These are phyloP conservation scores for Eretmodus cyanostictus DNA, from an alignment of 2,113 vertebrate species.

Conservation along the genomic window DNA sequence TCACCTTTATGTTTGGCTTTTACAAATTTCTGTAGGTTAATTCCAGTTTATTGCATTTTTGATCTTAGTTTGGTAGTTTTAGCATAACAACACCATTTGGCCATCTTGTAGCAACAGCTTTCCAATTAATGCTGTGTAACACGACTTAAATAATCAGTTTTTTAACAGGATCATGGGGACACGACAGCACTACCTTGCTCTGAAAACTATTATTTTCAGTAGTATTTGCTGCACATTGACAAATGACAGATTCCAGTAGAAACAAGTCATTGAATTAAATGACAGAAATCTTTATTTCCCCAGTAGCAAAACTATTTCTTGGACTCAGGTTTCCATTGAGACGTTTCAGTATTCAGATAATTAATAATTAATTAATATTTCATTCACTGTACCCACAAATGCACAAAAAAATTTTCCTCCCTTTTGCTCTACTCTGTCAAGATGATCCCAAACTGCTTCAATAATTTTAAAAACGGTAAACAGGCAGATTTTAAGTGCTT, in stretches of 20 bases:
- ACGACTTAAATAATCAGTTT: background rate
- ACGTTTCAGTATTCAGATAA: background rate
- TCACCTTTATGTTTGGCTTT: background rate
- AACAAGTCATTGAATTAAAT: background rate
- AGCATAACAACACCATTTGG: background rate
- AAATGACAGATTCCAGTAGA: background rate
- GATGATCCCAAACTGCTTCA: background rate
- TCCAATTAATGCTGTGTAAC: background rate
- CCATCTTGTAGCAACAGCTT: background rate
- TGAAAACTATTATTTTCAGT: background rate
- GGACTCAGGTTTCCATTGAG: background rate
- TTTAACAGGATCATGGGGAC: background rate
- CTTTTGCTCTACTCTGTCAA: background rate
- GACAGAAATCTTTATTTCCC: background rate
- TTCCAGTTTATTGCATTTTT: background rate
- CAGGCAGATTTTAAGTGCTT: background rate
- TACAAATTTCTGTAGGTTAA: background rate
- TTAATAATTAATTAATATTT: background rate
- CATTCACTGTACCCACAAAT: background rate
- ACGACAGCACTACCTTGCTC: background rate
- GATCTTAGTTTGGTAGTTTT: background rate
- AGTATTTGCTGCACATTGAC: background rate
- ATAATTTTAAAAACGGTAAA: background rate
- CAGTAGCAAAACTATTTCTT: background rate
- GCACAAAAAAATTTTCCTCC: fast-evolving